These are phyloP conservation scores for Telenomus remus DNA, from an alignment of 1,140 invertebrate species.

Conservation along the genomic window DNA sequence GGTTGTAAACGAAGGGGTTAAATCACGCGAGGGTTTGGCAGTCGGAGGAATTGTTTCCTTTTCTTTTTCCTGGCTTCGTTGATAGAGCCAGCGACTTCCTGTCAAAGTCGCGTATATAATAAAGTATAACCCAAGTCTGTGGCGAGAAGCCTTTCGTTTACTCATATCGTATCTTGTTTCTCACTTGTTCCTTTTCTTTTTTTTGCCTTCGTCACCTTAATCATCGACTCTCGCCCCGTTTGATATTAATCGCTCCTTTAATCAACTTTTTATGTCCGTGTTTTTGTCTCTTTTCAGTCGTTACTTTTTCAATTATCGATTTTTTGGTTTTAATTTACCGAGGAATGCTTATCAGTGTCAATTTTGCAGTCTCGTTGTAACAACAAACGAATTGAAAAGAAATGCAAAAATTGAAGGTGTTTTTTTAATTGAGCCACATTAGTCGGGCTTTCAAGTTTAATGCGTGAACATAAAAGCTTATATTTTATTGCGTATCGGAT, in stretches of 20 bases:
- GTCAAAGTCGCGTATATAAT: conserved; percentile 43
- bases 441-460: conserved; percentile 49
- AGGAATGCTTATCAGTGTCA: not conserved
- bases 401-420: too few relatives aligned
- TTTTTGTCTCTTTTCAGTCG: not conserved
- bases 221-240: conserved; percentile 32
- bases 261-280: not conserved
- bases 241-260: conserved; percentile 22
- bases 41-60: conserved; percentile 36
- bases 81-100: conserved; percentile 49
- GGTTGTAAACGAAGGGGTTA: conserved; percentile 21
- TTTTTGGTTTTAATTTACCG: not conserved
- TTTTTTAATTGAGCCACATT: conserved; percentile 48
- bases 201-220: conserved; percentile 35
- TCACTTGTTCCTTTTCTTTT: conserved; percentile 58
- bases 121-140: conserved; percentile 67
- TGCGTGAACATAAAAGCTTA: conserved; percentile 46
- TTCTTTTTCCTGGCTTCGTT: conserved; percentile 44
- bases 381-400: conserved; percentile 25
- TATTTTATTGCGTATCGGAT: conserved; percentile 56
- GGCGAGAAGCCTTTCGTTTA: conserved; percentile 70
- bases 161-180: conserved; percentile 63
- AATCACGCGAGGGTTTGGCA: conserved; percentile 38
- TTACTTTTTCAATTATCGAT: not conserved
- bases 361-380: not conserved